Evolutionary conservation across 2,797 vertebrate species (phyloP).

Genomic region (Amazona ochrocephala): DNA sequence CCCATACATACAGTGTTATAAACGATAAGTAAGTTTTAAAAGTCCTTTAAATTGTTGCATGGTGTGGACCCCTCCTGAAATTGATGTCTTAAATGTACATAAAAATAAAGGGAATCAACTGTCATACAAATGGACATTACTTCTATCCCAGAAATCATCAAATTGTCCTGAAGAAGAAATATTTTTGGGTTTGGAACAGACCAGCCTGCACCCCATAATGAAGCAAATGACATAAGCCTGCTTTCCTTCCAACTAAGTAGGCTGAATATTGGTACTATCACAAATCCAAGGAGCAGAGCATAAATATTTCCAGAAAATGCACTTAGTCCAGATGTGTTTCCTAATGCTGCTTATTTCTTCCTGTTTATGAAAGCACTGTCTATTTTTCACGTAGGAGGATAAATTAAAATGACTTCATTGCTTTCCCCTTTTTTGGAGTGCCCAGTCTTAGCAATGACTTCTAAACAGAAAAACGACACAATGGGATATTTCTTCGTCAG

Average conservation of each 20-base stretch:
- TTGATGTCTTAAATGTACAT: background rate
- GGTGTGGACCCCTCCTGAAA: background rate
- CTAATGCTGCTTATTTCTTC: background rate
- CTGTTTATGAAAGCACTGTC: constrained; percentile 6
- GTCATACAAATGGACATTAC: background rate
- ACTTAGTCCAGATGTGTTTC: background rate
- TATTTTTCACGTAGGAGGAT: background rate
- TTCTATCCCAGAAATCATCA: background rate
- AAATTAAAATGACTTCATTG: background rate
- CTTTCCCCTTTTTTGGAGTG: background rate
- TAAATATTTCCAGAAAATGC: constrained; percentile 26
- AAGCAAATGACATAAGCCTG: background rate
- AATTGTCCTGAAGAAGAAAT: background rate
- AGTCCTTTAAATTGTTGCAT: background rate
- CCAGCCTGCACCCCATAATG: background rate
- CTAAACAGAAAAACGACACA: background rate
- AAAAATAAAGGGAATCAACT: background rate
- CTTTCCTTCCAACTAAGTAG: background rate
- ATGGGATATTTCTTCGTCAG: background rate
- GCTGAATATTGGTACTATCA: background rate
- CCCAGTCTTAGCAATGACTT: background rate
- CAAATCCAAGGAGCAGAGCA: background rate
- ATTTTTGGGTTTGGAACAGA: background rate
- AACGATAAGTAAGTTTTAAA: background rate
- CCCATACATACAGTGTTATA: background rate